Conservation (phyloP, 2,888 invertebrate species). For the Drosophila imparisetae region DNA sequence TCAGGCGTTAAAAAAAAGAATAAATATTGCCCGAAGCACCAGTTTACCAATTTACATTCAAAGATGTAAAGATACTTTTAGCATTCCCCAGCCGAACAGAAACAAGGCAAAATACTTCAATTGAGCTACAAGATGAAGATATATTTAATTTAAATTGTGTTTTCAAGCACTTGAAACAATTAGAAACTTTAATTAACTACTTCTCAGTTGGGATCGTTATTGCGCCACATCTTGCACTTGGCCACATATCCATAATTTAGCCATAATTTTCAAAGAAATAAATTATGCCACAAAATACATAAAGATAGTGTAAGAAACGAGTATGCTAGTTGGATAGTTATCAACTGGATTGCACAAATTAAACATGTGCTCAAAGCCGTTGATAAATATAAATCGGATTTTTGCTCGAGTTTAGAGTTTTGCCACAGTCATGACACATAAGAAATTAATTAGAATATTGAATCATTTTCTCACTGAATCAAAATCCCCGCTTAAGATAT, state of each 20-base stretch:
- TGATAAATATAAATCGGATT: neutral
- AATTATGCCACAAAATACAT: neutral
- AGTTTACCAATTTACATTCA: neutral
- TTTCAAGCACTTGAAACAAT: constrained; percentile 1
- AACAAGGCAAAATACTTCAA: neutral
- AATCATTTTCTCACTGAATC: neutral
- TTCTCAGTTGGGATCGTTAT: neutral
- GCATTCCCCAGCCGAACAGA: neutral
- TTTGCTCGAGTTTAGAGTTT: neutral
- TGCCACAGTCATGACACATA: too few species aligned
- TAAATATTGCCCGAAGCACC: neutral
- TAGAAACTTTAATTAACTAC: neutral
- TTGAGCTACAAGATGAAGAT: neutral
- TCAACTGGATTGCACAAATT: neutral
- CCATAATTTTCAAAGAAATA: constrained; percentile 11
- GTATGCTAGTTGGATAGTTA: neutral
- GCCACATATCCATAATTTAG: constrained; percentile 15
- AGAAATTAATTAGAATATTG: too few species aligned
- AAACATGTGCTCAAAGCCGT: neutral
- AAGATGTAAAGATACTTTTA: neutral
- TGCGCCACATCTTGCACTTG: neutral
- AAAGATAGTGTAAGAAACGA: neutral
- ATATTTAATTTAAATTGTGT: neutral
- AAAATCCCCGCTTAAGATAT: neutral
- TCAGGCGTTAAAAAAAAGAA: neutral